Percentiles rank a stretch among this genome's conserved stretches.
Evolutionary conservation across 2,888 invertebrate genomes (phyloP).

Genomic region (Pherbina coryleti): DNA sequence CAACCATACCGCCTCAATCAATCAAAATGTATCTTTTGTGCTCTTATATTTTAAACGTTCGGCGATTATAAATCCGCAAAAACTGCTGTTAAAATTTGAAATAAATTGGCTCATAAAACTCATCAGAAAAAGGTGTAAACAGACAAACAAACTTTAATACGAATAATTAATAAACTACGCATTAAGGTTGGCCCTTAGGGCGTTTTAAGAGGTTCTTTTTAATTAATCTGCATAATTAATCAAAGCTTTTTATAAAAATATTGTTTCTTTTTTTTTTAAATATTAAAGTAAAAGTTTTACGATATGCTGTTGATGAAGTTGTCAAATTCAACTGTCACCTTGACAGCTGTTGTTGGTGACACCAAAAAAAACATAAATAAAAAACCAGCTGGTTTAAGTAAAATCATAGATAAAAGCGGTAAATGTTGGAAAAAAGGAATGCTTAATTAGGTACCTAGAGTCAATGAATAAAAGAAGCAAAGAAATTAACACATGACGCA

Average conservation of each 20-base stretch:
- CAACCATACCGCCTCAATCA: background rate
- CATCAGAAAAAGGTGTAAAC: background rate
- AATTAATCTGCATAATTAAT: slow-evolving; percentile 1
- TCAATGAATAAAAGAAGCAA: background rate
- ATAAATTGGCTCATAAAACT: background rate
- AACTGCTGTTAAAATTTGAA: background rate
- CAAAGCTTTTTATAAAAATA: background rate
- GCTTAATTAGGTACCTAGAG: background rate
- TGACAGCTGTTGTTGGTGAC: background rate
- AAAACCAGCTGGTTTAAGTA: no score
- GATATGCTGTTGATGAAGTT: background rate
- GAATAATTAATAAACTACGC: background rate
- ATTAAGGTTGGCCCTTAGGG: slow-evolving; percentile 8
- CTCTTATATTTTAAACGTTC: background rate
- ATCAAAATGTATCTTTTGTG: background rate
- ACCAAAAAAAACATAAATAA: no score
- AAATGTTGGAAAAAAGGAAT: background rate
- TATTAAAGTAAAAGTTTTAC: background rate
- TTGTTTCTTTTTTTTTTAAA: background rate
- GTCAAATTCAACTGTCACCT: slow-evolving; percentile 2
- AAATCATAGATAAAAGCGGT: background rate
- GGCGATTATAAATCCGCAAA: background rate
- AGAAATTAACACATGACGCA: background rate
- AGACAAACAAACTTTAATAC: background rate
- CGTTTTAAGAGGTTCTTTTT: background rate